Conservation (phyloP, 2,888 invertebrate genomes). For the Myopa testacea region DNA sequence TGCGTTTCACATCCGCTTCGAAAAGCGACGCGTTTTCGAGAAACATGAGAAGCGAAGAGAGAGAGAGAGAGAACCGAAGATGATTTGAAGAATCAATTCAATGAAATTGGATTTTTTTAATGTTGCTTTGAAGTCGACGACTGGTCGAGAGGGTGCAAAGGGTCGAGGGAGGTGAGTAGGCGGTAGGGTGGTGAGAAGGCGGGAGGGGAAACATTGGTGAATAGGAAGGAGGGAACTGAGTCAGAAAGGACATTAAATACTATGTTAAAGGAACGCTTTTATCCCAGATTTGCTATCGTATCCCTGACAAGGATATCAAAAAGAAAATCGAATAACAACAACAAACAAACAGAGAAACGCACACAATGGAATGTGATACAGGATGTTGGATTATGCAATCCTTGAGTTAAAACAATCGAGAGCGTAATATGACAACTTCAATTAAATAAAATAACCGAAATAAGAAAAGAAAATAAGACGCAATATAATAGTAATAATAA, state of each 20-base stretch:
- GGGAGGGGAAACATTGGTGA: neutral
- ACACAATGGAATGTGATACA: no score
- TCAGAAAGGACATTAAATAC: neutral
- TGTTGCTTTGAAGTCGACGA: neutral
- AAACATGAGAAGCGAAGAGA: neutral
- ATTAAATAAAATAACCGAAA: neutral
- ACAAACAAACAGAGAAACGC: no score
- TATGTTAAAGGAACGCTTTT: neutral
- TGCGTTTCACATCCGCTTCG: neutral
- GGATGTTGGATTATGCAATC: no score
- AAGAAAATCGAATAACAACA: conserved; percentile 14
- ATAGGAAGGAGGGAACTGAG: neutral
- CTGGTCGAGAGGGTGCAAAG: neutral
- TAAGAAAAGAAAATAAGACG: neutral
- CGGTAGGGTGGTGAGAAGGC: neutral
- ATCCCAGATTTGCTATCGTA: conserved; percentile 4
- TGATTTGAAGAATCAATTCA: conserved; percentile 1
- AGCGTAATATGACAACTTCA: neutral
- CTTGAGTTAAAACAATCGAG: no score
- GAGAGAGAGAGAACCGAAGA: neutral
- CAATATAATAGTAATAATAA: neutral
- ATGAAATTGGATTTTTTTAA: conserved; percentile 32
- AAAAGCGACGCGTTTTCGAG: neutral
- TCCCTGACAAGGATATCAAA: conserved; percentile 22
- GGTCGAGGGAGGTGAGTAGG: neutral